Evolutionary conservation across 2,113 vertebrate genomes (phyloP).

Genomic region (Gymnorhina tibicen): DNA sequence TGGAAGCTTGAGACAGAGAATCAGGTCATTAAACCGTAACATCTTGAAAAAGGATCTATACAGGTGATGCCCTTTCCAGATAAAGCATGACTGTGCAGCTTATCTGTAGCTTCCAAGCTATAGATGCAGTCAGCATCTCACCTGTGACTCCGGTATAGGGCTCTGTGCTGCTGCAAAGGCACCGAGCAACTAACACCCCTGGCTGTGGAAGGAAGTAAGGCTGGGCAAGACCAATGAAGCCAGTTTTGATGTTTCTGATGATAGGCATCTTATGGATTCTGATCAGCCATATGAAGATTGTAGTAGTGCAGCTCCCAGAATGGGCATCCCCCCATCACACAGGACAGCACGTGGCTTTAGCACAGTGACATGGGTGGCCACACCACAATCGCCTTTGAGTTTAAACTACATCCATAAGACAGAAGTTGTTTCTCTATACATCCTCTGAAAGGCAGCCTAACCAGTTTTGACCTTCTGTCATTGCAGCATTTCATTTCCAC

Average conservation of each 20-base stretch:
- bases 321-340: fast-evolving
- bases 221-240: neutral
- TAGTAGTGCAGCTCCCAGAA: neutral
- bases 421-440: neutral
- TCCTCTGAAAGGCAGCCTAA: neutral
- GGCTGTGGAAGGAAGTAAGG: neutral
- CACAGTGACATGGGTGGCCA: neutral
- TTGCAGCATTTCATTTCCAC: neutral
- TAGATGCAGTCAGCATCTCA: fast-evolving
- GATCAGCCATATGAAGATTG: neutral
- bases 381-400: neutral
- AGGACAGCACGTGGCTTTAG: neutral
- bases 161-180: neutral
- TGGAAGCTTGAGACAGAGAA: neutral
- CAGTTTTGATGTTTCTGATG: neutral
- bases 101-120: neutral
- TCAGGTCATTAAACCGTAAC: neutral
- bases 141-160: neutral
- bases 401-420: fast-evolving
- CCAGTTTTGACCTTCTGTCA: neutral
- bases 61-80: neutral
- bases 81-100: neutral
- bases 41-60: neutral
- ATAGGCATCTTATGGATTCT: fast-evolving
- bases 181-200: neutral